These are phyloP conservation scores for Diachasma alloeum DNA, from an alignment of 1,140 invertebrate genomes.

Conservation along the genomic window DNA sequence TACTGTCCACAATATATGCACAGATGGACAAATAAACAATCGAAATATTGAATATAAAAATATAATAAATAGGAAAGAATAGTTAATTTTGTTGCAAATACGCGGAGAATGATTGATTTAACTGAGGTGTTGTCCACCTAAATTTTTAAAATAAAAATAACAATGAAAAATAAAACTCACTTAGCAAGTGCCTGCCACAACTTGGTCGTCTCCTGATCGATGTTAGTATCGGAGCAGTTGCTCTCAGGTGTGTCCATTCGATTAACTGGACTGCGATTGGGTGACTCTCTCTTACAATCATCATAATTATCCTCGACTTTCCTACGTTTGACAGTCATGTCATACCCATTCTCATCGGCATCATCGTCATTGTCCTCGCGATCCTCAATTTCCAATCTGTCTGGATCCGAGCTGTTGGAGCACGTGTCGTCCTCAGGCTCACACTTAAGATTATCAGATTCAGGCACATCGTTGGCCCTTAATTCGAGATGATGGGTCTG, in stretches of 20 bases:
- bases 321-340: conserved; percentile 57
- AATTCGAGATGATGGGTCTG: conserved; percentile 58
- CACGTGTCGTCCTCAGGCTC: conserved; percentile 60
- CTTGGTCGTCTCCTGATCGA: conserved; percentile 68
- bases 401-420: conserved; percentile 68
- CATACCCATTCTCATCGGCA: conserved; percentile 60
- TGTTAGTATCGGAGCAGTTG: conserved; percentile 67
- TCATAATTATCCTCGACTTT: conserved; percentile 44
- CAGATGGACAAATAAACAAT: no score
- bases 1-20: no score
- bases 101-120: no score
- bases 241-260: conserved; percentile 67
- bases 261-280: conserved; percentile 58
- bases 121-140: no score
- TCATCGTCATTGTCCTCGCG: conserved; percentile 55
- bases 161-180: conserved; percentile 45
- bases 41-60: no score
- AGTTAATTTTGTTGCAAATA: no score
- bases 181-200: conserved; percentile 68
- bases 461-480: conserved; percentile 41
- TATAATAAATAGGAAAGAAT: no score
- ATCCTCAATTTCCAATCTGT: conserved; percentile 66
- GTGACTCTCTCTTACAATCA: conserved; percentile 47
- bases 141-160: no score
- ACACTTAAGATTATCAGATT: conserved; percentile 52